Evolutionary conservation across 2,888 invertebrate genomes (phyloP).

Genomic region (Mycalesis mineus): DNA sequence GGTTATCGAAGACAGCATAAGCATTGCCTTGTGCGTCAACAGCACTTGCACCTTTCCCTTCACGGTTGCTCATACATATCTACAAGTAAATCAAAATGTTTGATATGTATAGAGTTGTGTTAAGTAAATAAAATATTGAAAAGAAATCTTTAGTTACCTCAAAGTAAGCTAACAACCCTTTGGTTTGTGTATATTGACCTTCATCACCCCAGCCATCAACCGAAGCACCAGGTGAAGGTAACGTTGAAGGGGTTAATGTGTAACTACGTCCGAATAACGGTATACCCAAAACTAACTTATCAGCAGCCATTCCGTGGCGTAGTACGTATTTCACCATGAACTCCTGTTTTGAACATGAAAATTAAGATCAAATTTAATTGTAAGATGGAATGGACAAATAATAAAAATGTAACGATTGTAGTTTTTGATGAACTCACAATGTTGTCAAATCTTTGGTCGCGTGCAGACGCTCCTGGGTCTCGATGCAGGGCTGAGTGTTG

Average conservation of each 20-base stretch:
- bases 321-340: slow-evolving; percentile 83
- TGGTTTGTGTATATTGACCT: slow-evolving; percentile 82
- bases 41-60: slow-evolving; percentile 72
- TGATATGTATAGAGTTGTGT: not conserved
- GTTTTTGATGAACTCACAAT: slow-evolving; percentile 45
- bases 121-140: not conserved
- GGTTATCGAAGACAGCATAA: slow-evolving; percentile 82
- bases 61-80: slow-evolving; percentile 78
- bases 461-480: slow-evolving; percentile 62
- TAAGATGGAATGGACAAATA: too few relatives aligned
- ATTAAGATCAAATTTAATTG: too few relatives aligned
- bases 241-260: slow-evolving; percentile 77
- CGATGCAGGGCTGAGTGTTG: slow-evolving; percentile 72
- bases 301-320: slow-evolving; percentile 80
- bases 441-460: slow-evolving; percentile 68
- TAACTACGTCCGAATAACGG: slow-evolving; percentile 86
- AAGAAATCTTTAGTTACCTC: slow-evolving; percentile 70
- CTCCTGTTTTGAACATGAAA: slow-evolving; percentile 58
- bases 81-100: slow-evolving; percentile 34
- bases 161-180: slow-evolving; percentile 84
- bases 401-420: too few relatives aligned
- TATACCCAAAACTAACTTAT: slow-evolving; percentile 84
- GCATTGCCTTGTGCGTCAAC: slow-evolving; percentile 82
- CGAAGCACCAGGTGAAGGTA: slow-evolving; percentile 76
- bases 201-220: slow-evolving; percentile 80